Evolutionary conservation across 2,888 invertebrate species (phyloP), one percentile per base, ranked within the genome.

Genomic region (Pyrocoelia pectoralis): DNA sequence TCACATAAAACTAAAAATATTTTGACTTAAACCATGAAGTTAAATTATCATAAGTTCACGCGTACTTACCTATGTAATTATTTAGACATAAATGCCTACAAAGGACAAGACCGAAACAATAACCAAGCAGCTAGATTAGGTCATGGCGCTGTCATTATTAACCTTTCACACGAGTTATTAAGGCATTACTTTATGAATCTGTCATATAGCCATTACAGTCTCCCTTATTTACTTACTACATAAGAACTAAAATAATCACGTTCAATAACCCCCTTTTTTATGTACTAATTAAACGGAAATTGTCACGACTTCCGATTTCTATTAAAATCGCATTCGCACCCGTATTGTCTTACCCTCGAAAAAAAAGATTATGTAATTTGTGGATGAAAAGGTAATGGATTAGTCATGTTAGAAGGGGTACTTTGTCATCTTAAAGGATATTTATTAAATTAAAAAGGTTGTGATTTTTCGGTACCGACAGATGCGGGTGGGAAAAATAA

Each of bases 161-260:
- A 74, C 75, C 75, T 75, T 73, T 75, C 72, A 73, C 75, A 72
- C 72, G 68, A 66, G 58, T 69, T 70, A 74, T 75, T 73, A 73
- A 72, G 43, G 49, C 49, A 49, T 29, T 55, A 59, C 18, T 48
- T 46, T 49, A 19, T 41, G 57, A 62, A 57, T 56, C 53, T 55
- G 57, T 49, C 54, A 54, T 29, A 46, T 48, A 13, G n/a, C 48
- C 43, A 12, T 41, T n/a, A n/a, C 28, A 13, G 38, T 8, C 28
- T 53, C 50, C 55, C 58, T 58, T 63, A 54, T 54, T 55, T 29
- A 40, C 49, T 58, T 61, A 48, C 50, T 43, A 53, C 66, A 67
- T 66, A 67, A 69, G 60, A 57, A 41, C 63, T 56, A 56, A 64
- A 69, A 66, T 69, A 53, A 67, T 49, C 43, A 67, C 56, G 69